Conservation (phyloP, 2,113 vertebrate genomes). For the Boleophthalmus pectinirostris region DNA sequence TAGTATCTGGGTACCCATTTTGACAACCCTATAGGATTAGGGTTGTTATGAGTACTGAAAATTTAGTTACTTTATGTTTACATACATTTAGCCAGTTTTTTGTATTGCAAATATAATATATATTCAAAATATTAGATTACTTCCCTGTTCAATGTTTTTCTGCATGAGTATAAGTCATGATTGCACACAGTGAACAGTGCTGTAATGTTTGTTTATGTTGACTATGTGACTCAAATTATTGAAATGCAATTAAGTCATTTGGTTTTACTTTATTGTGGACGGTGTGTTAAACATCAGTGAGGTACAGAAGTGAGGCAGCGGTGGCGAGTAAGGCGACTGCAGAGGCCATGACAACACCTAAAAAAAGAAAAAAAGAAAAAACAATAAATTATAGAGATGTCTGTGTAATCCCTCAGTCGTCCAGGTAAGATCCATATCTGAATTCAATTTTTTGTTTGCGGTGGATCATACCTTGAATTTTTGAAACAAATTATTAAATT, state of each 20-base stretch:
- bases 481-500: too few species aligned
- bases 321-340: slow-evolving; percentile 68
- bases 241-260: slow-evolving; percentile 6
- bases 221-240: neutral
- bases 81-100: neutral
- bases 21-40: too few species aligned
- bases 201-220: neutral
- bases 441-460: too few species aligned
- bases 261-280: slow-evolving; percentile 26
- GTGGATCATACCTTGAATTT: too few species aligned
- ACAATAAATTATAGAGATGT: neutral
- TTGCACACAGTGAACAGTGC: neutral
- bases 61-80: neutral
- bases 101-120: neutral
- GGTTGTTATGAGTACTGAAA: too few species aligned
- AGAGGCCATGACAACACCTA: slow-evolving; percentile 70
- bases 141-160: too few species aligned
- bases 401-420: too few species aligned
- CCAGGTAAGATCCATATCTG: too few species aligned
- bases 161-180: neutral
- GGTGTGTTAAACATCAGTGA: slow-evolving; percentile 51
- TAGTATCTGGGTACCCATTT: too few species aligned
- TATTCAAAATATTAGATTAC: too few species aligned
- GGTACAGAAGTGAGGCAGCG: slow-evolving; percentile 71
- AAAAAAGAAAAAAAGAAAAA: slow-evolving; percentile 14